Evolutionary conservation across 2,113 vertebrate species (phyloP).

Genomic region (Rhegmatorhina hoffmannsi): DNA sequence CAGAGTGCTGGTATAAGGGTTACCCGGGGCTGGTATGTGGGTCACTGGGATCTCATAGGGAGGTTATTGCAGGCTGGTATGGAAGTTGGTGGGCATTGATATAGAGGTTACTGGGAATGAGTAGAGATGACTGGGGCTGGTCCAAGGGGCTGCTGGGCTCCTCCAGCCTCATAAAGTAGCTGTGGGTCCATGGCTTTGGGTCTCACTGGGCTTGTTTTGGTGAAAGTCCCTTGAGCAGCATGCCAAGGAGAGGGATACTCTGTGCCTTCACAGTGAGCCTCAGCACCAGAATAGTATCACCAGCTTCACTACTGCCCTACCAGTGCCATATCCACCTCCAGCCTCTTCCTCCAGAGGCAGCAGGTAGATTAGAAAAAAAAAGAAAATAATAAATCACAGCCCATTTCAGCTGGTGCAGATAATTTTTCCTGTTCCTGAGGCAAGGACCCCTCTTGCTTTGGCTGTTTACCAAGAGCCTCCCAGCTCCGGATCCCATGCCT

Average conservation of each 20-base stretch:
- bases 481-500: fast-evolving
- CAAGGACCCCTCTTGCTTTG: neutral
- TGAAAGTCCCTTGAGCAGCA: neutral
- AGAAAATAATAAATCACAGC: neutral
- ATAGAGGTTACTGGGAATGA: neutral
- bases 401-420: neutral
- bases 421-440: neutral
- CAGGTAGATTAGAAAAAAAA: neutral
- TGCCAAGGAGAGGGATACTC: neutral
- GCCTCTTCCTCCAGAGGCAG: neutral
- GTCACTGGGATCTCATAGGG: neutral
- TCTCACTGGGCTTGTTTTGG: neutral
- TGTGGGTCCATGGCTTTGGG: neutral
- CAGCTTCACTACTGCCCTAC: neutral
- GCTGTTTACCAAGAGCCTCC: neutral
- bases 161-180: neutral
- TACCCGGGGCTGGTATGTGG: too few species aligned
- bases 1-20: neutral
- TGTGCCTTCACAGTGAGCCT: fast-evolving
- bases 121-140: neutral
- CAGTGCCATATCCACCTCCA: neutral
- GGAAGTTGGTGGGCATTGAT: neutral
- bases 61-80: neutral
- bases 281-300: neutral
- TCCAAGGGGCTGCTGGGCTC: neutral